A percentile compares a stretch with the other conserved stretches of the same genome.
phyloP scores from a whole-genome alignment of 2,797 vertebrate genomes.

The Garrulus glandarius region DNA sequence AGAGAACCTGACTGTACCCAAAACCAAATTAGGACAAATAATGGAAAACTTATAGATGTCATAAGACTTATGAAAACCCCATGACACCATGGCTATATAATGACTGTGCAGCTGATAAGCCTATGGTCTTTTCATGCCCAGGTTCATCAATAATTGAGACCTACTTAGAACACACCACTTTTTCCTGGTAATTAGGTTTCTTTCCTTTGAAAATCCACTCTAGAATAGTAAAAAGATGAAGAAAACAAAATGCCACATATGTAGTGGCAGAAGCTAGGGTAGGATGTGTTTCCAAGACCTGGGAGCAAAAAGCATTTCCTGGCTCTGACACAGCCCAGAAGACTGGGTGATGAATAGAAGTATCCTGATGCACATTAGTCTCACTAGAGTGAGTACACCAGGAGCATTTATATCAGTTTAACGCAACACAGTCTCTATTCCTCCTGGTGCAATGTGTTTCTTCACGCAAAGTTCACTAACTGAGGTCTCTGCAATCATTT shows the following conservation, averaged over 20 bases:
- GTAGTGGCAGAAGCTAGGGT: background rate
- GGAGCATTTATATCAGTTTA: background rate
- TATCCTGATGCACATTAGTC: rapidly evolving
- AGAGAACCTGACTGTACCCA: background rate
- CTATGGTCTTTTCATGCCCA: background rate
- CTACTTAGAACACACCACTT: background rate
- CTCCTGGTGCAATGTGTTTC: background rate
- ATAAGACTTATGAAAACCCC: background rate
- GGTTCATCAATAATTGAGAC: background rate
- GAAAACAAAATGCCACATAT: background rate
- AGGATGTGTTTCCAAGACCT: background rate
- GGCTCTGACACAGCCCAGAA: background rate
- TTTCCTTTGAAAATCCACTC: background rate
- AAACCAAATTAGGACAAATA: background rate
- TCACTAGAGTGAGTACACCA: background rate
- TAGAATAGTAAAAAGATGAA: background rate
- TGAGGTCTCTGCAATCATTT: background rate
- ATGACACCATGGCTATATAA: background rate
- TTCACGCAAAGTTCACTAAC: background rate
- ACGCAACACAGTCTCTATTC: background rate
- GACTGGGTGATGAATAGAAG: rapidly evolving
- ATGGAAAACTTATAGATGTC: background rate
- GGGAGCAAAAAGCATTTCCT: background rate
- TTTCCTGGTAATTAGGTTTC: background rate
- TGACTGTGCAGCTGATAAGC: background rate